These are phyloP conservation scores for Drosophila maculinotata DNA, from an alignment of 2,888 invertebrate species.

Conservation along the genomic window DNA sequence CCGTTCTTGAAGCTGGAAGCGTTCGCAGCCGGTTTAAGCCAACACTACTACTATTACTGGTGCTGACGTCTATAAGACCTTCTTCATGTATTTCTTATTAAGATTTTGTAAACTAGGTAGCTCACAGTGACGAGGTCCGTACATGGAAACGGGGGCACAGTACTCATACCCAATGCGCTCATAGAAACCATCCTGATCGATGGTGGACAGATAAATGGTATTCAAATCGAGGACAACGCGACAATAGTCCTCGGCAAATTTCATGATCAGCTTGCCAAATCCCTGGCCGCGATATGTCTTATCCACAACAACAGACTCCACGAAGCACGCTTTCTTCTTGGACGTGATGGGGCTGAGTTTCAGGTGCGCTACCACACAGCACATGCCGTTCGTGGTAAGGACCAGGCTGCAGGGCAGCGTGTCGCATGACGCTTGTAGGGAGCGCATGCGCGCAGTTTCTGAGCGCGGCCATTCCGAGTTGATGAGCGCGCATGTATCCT, in stretches of 20 bases:
- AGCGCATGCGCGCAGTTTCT: conserved; percentile 91
- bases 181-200: conserved; percentile 92
- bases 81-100: conserved; percentile 85
- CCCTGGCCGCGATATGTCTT: conserved; percentile 90
- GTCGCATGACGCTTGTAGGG: conserved; percentile 90
- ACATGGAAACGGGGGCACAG: conserved; percentile 90
- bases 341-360: conserved; percentile 91
- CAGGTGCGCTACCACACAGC: conserved; percentile 90
- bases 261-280: conserved; percentile 91
- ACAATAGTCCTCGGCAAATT: conserved; percentile 90
- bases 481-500: conserved; percentile 90
- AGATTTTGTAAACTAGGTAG: conserved; percentile 83
- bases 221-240: conserved; percentile 87
- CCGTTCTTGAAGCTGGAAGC: conserved; percentile 28
- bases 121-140: conserved; percentile 86
- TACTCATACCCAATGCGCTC: conserved; percentile 89
- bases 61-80: conserved; percentile 83
- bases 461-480: conserved; percentile 96
- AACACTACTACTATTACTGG: conserved; percentile 65
- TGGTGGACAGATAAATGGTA: conserved; percentile 89
- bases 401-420: conserved; percentile 90
- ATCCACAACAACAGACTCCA: conserved; percentile 93
- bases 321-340: conserved; percentile 90
- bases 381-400: conserved; percentile 87
- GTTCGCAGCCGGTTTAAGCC: conserved; percentile 47